Base-by-base conservation (phyloP, 2,113 vertebrate species). In the Ranitomeya variabilis region DNA sequence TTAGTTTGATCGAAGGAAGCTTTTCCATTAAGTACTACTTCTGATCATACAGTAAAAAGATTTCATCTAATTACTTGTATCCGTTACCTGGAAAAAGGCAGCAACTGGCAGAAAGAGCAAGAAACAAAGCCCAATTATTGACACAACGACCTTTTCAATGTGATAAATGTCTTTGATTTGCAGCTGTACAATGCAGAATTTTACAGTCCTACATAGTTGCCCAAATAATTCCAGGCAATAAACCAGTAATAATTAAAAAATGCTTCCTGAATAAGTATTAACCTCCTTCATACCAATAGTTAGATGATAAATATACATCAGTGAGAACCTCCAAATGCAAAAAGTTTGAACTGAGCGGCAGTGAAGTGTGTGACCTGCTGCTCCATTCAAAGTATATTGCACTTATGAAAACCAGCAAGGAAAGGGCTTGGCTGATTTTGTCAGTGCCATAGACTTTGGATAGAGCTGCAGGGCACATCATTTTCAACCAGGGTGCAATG, bases 1-100 rank as follows among this genome's bases (percentile, higher is more conserved):
- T 69, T 51, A 23, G 62, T 14, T 69, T 51, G 19, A 83, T 83
- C 81, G 3, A 51, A 83, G 81, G 11, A 67, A 66, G 54, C 8
- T n/a, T 54, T 83, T 83, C 81, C 81, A 54, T 69, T 83, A 83
- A 45, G 45, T 45, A 7, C 26, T 26, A 26, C 59, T 83, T 11
- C 60, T 54, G 81, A 69, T 69, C 80, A 19, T 62, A 67, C 19
- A 69, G 64, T 51, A 26, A 23, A 83, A 67, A 54, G 51, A 83
- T 52, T 67, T 54, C 1, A 62, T 69, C 26, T 37, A 82, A 82
- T 64, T 62, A 64, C 15, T 64, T 57, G 59, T 11, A 37, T 83
- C 59, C 80, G 66, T 83, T 83, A 83, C 37, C 31, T 64, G 60
- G 54, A 66, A 66, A 51, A 64, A 19, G n/a, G 21, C 4, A 79